Conservation (phyloP, 2,113 vertebrate species). For the Anser brachyrhynchus region DNA sequence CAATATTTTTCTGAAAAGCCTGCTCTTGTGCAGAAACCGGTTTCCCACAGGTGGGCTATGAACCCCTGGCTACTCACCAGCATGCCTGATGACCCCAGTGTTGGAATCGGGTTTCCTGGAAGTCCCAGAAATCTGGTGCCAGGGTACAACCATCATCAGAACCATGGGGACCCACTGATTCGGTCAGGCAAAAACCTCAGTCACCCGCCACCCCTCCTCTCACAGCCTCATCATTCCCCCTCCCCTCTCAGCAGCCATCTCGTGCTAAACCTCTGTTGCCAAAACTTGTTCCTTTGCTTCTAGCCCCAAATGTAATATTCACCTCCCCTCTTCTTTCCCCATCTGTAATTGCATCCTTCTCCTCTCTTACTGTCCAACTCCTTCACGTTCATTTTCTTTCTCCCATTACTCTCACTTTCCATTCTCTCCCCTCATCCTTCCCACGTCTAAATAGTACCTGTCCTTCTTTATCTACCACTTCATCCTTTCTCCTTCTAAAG, state of each 20-base stretch:
- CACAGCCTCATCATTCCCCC: not conserved
- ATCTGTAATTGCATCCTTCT: constrained; percentile 3
- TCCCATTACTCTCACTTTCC: constrained; percentile 36
- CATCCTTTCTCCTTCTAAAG: constrained; percentile 2
- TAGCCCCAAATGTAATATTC: not conserved
- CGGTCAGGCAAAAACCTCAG: not conserved
- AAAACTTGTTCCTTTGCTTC: not conserved
- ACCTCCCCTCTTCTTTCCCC: not conserved
- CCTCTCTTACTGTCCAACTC: not conserved
- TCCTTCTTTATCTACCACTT: not conserved
- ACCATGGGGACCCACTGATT: not conserved
- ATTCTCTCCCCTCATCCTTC: not conserved
- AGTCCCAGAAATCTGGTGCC: not conserved
- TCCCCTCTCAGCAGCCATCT: not conserved
- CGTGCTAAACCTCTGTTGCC: not conserved
- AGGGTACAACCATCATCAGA: not conserved
- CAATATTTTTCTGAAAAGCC: not conserved
- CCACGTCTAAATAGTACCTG: not conserved
- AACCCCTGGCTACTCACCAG: not conserved
- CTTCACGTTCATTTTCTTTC: not conserved
- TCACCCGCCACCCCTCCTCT: not conserved
- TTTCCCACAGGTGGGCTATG: not conserved
- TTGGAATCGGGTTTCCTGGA: not conserved
- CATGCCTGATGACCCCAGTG: not conserved
- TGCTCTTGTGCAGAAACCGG: not conserved